A percentile compares a stretch with the other conserved stretches of the same genome.
Conservation (phyloP, 2,797 vertebrate species). For the Coilia nasus region DNA sequence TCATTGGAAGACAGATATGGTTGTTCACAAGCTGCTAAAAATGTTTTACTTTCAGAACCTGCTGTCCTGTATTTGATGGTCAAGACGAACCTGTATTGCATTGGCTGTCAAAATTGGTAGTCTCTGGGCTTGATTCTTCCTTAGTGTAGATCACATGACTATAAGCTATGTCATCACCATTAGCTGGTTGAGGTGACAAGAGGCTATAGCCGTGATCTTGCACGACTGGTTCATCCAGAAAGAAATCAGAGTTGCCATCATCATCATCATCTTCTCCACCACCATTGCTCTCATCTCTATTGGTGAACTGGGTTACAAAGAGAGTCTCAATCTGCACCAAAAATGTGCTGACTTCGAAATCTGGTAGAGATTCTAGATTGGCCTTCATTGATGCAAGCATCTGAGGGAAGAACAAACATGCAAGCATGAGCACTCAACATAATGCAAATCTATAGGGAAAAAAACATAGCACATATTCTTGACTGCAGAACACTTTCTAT, state of each 20-base stretch:
- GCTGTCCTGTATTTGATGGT: neutral
- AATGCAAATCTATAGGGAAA: no score
- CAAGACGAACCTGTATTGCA: neutral
- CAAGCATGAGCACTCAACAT: neutral
- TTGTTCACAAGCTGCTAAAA: neutral
- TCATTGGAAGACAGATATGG: neutral
- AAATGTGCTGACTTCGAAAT: slow-evolving; percentile 82
- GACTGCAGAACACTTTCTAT: no score
- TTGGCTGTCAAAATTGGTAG: neutral
- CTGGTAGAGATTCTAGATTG: slow-evolving; percentile 82
- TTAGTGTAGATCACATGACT: slow-evolving; percentile 21
- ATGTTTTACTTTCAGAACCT: neutral
- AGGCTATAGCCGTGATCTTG: slow-evolving; percentile 46
- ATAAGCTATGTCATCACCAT: slow-evolving; percentile 30
- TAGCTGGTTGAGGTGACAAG: slow-evolving; percentile 48
- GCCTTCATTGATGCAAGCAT: slow-evolving; percentile 90
- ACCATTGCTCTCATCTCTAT: slow-evolving; percentile 56
- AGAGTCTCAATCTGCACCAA: slow-evolving; percentile 87
- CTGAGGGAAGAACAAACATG: slow-evolving; percentile 62
- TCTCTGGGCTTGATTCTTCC: neutral
- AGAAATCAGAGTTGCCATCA: slow-evolving; percentile 42
- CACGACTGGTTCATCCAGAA: slow-evolving; percentile 47
- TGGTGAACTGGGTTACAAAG: slow-evolving; percentile 83
- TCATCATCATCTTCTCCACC: slow-evolving; percentile 55
- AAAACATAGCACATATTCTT: neutral